These are phyloP conservation scores for Tangara arthus DNA, from an alignment of 2,797 vertebrate species.

Conservation along the genomic window DNA sequence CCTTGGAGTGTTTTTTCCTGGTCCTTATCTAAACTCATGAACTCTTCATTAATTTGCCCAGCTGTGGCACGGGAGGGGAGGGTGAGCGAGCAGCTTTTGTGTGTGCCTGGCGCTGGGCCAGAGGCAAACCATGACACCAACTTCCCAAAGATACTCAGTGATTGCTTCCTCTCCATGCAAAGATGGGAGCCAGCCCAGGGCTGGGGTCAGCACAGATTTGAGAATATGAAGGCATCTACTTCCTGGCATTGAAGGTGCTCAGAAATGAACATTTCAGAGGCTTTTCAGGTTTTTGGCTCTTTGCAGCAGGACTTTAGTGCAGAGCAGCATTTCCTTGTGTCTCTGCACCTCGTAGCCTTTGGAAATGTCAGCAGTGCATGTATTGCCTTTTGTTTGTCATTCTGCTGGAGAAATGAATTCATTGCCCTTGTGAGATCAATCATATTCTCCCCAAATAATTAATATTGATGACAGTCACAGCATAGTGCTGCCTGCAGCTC, in stretches of 20 bases:
- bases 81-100: neutral
- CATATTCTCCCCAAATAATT: slow-evolving; percentile 45
- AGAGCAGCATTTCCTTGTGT: neutral
- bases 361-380: slow-evolving; percentile 41
- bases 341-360: neutral
- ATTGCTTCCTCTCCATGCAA: neutral
- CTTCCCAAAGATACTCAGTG: neutral
- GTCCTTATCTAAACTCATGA: neutral
- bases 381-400: slow-evolving; percentile 57
- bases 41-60: neutral
- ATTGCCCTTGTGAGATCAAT: slow-evolving; percentile 50
- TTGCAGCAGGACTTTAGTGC: neutral
- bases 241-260: neutral
- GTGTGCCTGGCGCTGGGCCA: neutral
- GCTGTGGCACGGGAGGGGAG: neutral
- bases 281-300: neutral
- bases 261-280: neutral
- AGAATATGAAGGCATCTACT: neutral
- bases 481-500: neutral
- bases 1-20: neutral
- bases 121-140: neutral
- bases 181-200: neutral
- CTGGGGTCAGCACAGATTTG: neutral
- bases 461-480: slow-evolving; percentile 24
- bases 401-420: slow-evolving; percentile 22